A percentile compares a stretch with the other conserved stretches of the same genome.
Conservation (phyloP, 2,888 invertebrate genomes). For the Volucella inanis region DNA sequence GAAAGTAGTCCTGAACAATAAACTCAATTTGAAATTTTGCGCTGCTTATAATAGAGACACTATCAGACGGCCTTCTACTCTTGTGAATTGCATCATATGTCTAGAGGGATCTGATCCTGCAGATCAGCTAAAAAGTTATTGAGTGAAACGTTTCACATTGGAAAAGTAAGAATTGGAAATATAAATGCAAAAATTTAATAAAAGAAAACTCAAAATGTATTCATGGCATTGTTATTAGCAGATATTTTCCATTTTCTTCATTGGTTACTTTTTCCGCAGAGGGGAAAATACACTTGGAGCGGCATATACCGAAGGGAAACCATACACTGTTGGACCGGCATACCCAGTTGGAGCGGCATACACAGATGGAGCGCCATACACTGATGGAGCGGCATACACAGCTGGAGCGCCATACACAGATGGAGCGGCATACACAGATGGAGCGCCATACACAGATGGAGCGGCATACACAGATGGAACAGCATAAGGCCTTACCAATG, state of each 20-base stretch:
- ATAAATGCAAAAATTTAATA: not conserved
- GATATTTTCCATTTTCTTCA: not conserved
- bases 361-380: constrained; percentile 15
- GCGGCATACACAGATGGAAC: constrained; percentile 40
- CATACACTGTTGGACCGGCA: no score
- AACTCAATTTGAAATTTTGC: no score
- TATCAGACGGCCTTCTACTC: no score
- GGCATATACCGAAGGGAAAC: constrained; percentile 30
- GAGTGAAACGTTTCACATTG: no score
- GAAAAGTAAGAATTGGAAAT: no score
- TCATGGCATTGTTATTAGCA: constrained; percentile 22
- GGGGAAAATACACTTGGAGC: constrained; percentile 42
- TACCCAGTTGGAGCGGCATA: no score
- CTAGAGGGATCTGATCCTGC: no score
- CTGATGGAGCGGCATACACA: constrained; percentile 21
- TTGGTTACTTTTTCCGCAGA: constrained; percentile 49
- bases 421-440: constrained; percentile 25
- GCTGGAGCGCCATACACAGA: constrained; percentile 13
- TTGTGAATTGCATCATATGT: no score
- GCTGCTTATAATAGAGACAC: no score
- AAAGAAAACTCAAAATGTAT: constrained; percentile 24
- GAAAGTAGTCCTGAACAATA: no score
- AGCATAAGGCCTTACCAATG: constrained; percentile 44
- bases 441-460: constrained; percentile 35
- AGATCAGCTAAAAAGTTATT: no score